Evolutionary conservation across 2,113 vertebrate species (phyloP).

Genomic region (Coryphaenoides rupestris): DNA sequence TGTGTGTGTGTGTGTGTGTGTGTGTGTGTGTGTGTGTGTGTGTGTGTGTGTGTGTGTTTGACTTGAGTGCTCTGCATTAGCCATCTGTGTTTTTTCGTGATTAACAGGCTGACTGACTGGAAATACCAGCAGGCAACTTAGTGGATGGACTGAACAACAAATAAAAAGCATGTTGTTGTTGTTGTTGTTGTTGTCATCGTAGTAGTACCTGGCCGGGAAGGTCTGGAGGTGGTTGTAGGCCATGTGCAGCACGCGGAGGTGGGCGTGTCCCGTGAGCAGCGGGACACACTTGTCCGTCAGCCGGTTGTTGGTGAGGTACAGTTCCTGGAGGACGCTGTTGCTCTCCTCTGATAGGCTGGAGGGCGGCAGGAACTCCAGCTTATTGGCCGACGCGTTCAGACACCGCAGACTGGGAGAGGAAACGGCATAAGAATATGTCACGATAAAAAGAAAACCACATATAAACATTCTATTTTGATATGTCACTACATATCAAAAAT

Average conservation of each 20-base stretch:
- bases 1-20: too few species aligned
- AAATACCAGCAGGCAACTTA: too few species aligned
- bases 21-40: too few species aligned
- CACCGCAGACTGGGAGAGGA: conserved; percentile 81
- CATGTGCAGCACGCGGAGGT: conserved; percentile 91
- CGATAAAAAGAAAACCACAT: background rate
- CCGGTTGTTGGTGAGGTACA: conserved; percentile 94
- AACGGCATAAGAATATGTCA: background rate
- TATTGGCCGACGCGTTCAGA: conserved; percentile 94
- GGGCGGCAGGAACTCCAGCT: conserved; percentile 89
- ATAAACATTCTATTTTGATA: background rate
- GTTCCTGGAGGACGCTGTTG: conserved; percentile 88
- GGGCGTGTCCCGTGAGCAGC: conserved; percentile 87
- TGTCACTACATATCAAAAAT: background rate
- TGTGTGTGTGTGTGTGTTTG: too few species aligned
- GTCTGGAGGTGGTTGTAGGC: conserved; percentile 95
- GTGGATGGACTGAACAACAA: too few species aligned
- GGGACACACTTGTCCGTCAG: conserved; percentile 96
- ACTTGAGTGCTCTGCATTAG: too few species aligned
- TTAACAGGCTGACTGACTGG: too few species aligned
- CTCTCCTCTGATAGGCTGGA: conserved; percentile 92
- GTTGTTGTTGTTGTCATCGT: background rate
- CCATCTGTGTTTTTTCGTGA: too few species aligned
- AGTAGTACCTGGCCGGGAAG: conserved; percentile 89
- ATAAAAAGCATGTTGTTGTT: background rate